phyloP scores from a whole-genome alignment of 2,113 vertebrate genomes.

The Brachypodius melanocephalos region DNA sequence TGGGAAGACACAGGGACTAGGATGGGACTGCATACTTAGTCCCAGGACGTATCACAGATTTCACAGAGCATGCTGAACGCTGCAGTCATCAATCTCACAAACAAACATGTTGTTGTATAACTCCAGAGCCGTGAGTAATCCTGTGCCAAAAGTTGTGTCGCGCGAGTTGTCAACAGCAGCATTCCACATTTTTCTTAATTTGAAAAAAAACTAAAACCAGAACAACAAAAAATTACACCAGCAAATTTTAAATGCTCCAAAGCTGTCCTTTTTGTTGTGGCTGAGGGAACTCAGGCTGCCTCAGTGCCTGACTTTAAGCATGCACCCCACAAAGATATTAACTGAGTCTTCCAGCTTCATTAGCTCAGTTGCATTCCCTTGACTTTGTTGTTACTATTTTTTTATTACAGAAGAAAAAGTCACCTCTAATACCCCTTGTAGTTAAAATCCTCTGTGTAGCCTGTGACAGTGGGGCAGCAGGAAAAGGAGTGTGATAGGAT shows the following conservation, averaged over 20 bases:
- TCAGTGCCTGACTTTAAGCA: background rate
- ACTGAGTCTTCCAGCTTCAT: background rate
- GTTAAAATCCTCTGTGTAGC: background rate
- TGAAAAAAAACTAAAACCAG: background rate
- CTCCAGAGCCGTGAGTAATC: background rate
- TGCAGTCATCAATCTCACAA: background rate
- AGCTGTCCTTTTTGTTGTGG: fast-evolving
- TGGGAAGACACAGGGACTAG: background rate
- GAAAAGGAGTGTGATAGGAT: background rate
- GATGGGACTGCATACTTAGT: background rate
- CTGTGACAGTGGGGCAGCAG: fast-evolving
- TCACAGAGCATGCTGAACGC: background rate
- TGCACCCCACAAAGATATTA: background rate
- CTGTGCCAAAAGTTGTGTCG: background rate
- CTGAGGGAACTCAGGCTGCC: background rate
- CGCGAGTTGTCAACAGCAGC: background rate
- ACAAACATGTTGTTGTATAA: conserved; percentile 8
- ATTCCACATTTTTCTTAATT: background rate
- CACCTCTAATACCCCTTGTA: background rate
- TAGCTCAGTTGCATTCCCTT: background rate
- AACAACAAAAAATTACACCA: background rate
- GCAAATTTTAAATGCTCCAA: background rate
- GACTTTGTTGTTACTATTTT: background rate
- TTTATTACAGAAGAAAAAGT: background rate
- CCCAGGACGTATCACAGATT: background rate